Evolutionary conservation across 2,113 vertebrate species (phyloP).

Genomic region (Rhinopomastus cyanomelas): DNA sequence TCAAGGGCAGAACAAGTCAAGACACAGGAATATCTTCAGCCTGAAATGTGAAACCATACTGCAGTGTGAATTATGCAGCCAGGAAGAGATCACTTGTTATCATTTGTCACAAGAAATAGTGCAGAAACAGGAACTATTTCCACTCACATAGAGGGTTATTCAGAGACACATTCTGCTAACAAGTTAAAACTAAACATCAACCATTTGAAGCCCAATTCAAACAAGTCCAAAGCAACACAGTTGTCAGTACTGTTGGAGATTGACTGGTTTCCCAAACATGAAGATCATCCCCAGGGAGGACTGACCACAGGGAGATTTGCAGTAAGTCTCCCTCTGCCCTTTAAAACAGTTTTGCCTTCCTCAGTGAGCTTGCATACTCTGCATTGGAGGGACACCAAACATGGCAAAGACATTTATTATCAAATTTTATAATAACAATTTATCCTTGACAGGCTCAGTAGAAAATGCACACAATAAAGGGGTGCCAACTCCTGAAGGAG

Average conservation of each 20-base stretch:
- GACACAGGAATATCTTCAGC: neutral
- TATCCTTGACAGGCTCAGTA: fast-evolving
- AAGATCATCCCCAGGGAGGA: neutral
- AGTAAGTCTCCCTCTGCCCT: neutral
- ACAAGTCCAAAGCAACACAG: neutral
- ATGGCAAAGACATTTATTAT: neutral
- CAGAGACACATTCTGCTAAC: neutral
- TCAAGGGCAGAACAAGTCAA: neutral
- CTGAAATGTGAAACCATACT: neutral
- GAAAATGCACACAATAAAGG: neutral
- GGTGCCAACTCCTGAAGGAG: neutral
- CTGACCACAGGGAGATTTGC: neutral
- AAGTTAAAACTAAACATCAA: neutral
- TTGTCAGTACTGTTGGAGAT: neutral
- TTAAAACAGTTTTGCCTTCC: neutral
- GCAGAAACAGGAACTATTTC: neutral
- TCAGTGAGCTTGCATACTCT: neutral
- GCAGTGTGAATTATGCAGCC: neutral
- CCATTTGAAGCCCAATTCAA: neutral
- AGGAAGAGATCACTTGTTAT: neutral
- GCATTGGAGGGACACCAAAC: neutral
- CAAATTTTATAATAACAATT: neutral
- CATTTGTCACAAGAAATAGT: neutral
- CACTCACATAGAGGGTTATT: neutral
- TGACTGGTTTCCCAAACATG: neutral